Evolutionary conservation across 2,888 invertebrate genomes (phyloP).

Genomic region (Polylopha cassiicola): DNA sequence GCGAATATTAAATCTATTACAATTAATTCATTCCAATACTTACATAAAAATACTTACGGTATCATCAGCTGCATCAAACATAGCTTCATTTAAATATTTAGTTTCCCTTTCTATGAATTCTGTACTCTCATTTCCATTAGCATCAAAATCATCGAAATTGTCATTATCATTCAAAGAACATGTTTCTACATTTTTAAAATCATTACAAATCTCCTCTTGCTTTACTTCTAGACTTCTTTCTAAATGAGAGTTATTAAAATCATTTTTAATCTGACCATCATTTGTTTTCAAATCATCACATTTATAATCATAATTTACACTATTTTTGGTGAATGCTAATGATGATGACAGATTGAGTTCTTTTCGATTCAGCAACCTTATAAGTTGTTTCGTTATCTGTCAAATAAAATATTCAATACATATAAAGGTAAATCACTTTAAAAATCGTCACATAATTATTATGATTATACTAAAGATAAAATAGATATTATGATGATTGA

Average conservation of each 20-base stretch:
- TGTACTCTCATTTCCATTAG: not conserved
- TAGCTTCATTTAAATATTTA: conserved; percentile 2
- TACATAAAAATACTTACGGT: not conserved
- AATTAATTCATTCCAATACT: too few relatives aligned
- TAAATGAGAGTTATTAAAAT: too few relatives aligned
- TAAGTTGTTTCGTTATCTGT: conserved; percentile 32
- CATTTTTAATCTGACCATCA: not conserved
- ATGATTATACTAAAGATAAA: too few relatives aligned
- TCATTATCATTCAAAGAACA: not conserved
- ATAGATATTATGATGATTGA: too few relatives aligned
- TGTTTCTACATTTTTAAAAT: not conserved
- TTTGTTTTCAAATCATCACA: conserved; percentile 14
- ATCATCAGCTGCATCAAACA: too few relatives aligned
- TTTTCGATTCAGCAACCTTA: conserved; percentile 27
- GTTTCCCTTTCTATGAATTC: not conserved
- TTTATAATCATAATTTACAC: conserved; percentile 22
- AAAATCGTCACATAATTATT: too few relatives aligned
- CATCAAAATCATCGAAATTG: conserved; percentile 1
- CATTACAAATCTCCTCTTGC: too few relatives aligned
- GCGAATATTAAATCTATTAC: too few relatives aligned
- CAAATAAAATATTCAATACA: too few relatives aligned
- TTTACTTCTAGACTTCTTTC: too few relatives aligned
- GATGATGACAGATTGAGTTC: conserved; percentile 29
- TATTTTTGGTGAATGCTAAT: conserved; percentile 18
- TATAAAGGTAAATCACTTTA: too few relatives aligned